Percentiles rank a stretch among this genome's conserved stretches.
These are phyloP conservation scores for Netelia inedita DNA, from an alignment of 2,888 invertebrate species.

Conservation along the genomic window DNA sequence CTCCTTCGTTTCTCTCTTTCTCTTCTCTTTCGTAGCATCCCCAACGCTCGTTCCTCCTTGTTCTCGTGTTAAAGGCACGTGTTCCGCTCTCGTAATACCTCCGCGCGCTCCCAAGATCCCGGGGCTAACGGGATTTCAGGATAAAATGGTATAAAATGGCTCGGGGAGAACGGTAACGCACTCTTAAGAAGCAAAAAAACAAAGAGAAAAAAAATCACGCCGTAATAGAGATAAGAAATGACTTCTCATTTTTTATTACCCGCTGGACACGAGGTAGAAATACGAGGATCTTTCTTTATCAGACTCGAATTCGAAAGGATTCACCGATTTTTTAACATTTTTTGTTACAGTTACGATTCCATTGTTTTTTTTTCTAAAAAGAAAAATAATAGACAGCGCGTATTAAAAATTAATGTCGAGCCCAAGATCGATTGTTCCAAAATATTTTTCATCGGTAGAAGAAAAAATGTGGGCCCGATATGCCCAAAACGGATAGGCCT, in stretches of 20 bases:
- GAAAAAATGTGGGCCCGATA: too few relatives aligned
- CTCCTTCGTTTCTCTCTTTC: neutral
- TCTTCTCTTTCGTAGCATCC: constrained; percentile 30
- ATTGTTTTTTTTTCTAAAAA: too few relatives aligned
- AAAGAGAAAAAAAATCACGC: constrained; percentile 24
- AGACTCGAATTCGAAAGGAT: too few relatives aligned
- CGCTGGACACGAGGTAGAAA: neutral
- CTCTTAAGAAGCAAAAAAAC: constrained; percentile 1
- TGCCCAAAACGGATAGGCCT: too few relatives aligned
- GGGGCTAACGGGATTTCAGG: constrained; percentile 61
- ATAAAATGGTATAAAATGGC: constrained; percentile 52
- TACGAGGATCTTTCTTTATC: too few relatives aligned
- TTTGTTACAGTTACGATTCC: too few relatives aligned
- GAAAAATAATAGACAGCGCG: too few relatives aligned
- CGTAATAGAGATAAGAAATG: constrained; percentile 33
- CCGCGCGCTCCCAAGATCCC: constrained; percentile 43
- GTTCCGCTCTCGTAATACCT: constrained; percentile 64
- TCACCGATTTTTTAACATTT: too few relatives aligned
- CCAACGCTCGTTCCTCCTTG: constrained; percentile 58
- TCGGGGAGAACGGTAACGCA: constrained; percentile 39
- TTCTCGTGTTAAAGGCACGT: constrained; percentile 67
- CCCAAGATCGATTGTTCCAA: too few relatives aligned
- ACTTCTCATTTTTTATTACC: neutral
- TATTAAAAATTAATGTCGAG: too few relatives aligned
- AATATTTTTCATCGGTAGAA: too few relatives aligned